A percentile compares a stretch with the other conserved stretches of the same genome.
These are phyloP conservation scores for Pimpla rufipes DNA, from an alignment of 2,888 invertebrate genomes.

Conservation along the genomic window DNA sequence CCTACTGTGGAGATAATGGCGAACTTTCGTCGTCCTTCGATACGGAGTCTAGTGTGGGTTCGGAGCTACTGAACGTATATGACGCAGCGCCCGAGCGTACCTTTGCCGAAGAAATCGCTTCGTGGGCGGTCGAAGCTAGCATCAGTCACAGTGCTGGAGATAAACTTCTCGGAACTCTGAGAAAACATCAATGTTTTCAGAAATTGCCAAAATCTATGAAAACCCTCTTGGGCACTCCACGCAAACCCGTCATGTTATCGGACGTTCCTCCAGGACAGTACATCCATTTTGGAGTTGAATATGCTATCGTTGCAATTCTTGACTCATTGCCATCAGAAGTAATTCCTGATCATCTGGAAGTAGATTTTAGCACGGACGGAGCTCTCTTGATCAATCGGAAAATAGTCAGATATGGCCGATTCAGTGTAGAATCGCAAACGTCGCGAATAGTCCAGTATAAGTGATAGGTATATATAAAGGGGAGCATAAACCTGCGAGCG, in stretches of 20 bases:
- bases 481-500: conserved; percentile 20
- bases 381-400: conserved; percentile 17
- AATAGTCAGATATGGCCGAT: conserved; percentile 63
- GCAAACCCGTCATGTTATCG: background rate
- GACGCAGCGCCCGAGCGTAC: too few species aligned
- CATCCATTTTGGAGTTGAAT: background rate
- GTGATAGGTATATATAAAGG: conserved; percentile 65
- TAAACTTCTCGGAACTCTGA: background rate
- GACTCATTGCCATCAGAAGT: background rate
- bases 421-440: conserved; percentile 51
- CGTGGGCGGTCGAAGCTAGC: background rate
- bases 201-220: background rate
- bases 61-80: too few species aligned
- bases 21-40: too few species aligned
- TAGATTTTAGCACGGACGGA: conserved; percentile 38
- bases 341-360: conserved; percentile 16
- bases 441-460: conserved; percentile 47
- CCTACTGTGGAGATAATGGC: too few species aligned
- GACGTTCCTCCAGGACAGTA: conserved; percentile 3
- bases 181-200: background rate
- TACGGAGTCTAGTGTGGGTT: too few species aligned
- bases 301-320: background rate
- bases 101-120: background rate
- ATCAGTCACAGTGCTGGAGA: background rate
- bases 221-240: background rate